Conservation (phyloP, 2,888 invertebrate species). For the Volucella inanis region DNA sequence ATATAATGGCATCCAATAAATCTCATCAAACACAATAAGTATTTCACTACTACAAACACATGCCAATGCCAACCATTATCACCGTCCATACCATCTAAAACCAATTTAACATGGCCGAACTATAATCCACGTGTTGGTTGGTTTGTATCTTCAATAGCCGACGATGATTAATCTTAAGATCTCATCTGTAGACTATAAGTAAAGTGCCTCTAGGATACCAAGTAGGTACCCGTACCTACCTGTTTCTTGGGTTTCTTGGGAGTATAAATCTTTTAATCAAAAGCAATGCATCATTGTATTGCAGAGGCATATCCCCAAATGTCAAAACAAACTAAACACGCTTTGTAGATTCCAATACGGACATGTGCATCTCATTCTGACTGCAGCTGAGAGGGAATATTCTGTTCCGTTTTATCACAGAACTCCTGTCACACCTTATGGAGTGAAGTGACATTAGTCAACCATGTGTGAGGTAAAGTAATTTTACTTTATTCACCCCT, state of each 20-base stretch:
- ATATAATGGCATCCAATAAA: conserved; percentile 62
- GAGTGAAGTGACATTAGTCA: conserved; percentile 30
- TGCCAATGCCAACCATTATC: conserved; percentile 45
- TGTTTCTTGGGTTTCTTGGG: conserved; percentile 48
- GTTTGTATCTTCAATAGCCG: conserved; percentile 26
- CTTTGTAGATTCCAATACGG: conserved; percentile 4
- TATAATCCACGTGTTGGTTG: conserved; percentile 19
- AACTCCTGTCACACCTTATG: conserved; percentile 3
- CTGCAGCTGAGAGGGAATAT: conserved; percentile 2
- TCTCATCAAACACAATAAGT: conserved; percentile 57
- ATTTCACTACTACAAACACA: conserved; percentile 44
- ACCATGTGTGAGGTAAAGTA: conserved; percentile 21
- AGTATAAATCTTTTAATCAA: conserved; percentile 72
- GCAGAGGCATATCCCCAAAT: conserved; percentile 48
- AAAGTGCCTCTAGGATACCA: conserved; percentile 42
- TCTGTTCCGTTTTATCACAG: background rate
- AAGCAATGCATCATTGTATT: conserved; percentile 61
- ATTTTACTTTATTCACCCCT: too few species aligned
- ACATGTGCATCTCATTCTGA: conserved; percentile 39
- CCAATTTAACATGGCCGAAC: conserved; percentile 69
- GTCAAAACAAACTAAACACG: conserved; percentile 65
- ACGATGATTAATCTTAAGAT: conserved; percentile 68
- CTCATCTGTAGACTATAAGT: conserved; percentile 41
- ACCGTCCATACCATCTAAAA: conserved; percentile 42
- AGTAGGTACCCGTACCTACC: conserved; percentile 36